Conservation (phyloP, 1,140 invertebrate species). For the Drosophila quadrilineata region DNA sequence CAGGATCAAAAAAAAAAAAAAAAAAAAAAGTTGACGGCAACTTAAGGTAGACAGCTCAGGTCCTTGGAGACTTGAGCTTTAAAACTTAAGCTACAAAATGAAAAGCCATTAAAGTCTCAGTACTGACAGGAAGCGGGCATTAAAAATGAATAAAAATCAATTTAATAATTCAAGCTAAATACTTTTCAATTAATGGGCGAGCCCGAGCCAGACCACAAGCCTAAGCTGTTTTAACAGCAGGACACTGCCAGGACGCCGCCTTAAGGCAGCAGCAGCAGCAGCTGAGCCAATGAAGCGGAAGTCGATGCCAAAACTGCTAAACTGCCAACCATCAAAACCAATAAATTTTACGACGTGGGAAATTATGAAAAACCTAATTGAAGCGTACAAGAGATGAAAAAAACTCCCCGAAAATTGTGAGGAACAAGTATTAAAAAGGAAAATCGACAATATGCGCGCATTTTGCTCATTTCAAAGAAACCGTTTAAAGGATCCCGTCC, state of each 20-base stretch:
- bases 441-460: constrained; percentile 3
- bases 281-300: constrained; percentile 66
- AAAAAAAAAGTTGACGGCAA: constrained; percentile 4
- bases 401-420: no score
- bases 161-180: constrained; percentile 76
- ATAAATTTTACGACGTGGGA: constrained; percentile 73
- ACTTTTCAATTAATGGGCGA: constrained; percentile 63
- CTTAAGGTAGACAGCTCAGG: constrained; percentile 3
- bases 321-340: constrained; percentile 51
- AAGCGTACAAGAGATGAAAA: constrained; percentile 33
- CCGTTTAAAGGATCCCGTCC: neutral
- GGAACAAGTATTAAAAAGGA: neutral
- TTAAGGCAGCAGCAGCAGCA: constrained; percentile 6
- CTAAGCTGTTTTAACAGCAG: constrained; percentile 41
- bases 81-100: constrained; percentile 60
- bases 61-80: constrained; percentile 13
- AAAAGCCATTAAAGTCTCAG: constrained; percentile 34
- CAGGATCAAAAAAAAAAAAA: no score
- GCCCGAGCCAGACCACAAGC: constrained; percentile 27
- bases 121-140: constrained; percentile 40
- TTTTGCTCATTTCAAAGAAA: constrained; percentile 31
- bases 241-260: constrained; percentile 20
- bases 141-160: constrained; percentile 74
- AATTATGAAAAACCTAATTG: constrained; percentile 78
- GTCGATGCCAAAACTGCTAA: constrained; percentile 35